Evolutionary conservation across 2,888 invertebrate species (phyloP).

Genomic region (Oxystoma pomonae): DNA sequence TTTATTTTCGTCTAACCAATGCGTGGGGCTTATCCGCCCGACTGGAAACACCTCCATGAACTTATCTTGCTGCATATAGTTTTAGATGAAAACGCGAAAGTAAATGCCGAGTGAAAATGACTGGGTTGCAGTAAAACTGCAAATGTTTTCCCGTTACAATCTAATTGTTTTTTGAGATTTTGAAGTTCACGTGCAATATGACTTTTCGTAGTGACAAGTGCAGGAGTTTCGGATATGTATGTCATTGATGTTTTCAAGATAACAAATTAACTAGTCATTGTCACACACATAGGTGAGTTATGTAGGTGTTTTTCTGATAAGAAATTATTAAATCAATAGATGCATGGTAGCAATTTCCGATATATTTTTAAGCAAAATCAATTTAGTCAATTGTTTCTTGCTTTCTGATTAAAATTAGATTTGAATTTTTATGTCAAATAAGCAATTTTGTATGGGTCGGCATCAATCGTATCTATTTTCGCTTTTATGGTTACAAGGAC

Average conservation of each 20-base stretch:
- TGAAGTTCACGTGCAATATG: not conserved
- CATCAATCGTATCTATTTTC: not conserved
- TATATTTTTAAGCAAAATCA: no score
- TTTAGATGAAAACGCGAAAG: slow-evolving; percentile 35
- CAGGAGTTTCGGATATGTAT: not conserved
- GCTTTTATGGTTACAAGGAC: slow-evolving; percentile 26
- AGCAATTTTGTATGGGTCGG: not conserved
- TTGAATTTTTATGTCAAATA: not conserved
- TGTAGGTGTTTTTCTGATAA: not conserved
- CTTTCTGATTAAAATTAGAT: not conserved
- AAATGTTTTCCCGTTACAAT: not conserved
- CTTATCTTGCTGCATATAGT: slow-evolving; percentile 37
- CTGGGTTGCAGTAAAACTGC: slow-evolving; percentile 19
- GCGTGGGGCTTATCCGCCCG: slow-evolving; percentile 24
- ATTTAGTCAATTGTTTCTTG: no score
- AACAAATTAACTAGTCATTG: no score
- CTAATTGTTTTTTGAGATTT: not conserved
- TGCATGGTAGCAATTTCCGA: no score
- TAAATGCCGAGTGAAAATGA: slow-evolving; percentile 26
- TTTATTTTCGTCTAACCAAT: slow-evolving; percentile 19
- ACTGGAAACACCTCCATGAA: slow-evolving; percentile 25
- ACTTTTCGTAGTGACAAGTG: not conserved
- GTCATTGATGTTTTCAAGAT: not conserved
- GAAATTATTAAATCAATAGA: no score
- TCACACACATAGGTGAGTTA: not conserved